Conservation (phyloP, 2,113 vertebrate species). For the Channa maculata region DNA sequence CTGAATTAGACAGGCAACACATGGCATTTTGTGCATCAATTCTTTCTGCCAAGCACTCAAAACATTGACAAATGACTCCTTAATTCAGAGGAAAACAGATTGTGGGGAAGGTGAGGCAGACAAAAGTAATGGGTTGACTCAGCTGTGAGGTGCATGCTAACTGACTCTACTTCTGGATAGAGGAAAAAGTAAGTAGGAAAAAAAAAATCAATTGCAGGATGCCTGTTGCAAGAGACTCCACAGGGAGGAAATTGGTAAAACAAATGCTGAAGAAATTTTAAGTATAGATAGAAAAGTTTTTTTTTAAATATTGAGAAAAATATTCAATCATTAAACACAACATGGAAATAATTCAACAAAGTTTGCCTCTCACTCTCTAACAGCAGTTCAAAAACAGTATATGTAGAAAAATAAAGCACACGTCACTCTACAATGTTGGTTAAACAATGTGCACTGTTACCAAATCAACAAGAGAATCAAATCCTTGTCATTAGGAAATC, state of each 20-base stretch:
- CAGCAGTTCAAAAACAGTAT: not conserved
- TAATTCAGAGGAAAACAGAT: constrained; percentile 68
- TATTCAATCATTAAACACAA: not conserved
- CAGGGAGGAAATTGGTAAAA: constrained; percentile 3
- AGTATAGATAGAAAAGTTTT: constrained; percentile 1
- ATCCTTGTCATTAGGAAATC: constrained; percentile 46
- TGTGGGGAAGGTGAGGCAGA: constrained; percentile 59
- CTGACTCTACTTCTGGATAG: constrained; percentile 49
- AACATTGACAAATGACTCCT: constrained; percentile 77
- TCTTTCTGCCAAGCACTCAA: constrained; percentile 62
- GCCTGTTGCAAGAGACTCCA: constrained; percentile 31
- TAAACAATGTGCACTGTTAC: not conserved
- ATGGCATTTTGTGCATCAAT: constrained; percentile 58
- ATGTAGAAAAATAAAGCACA: not conserved
- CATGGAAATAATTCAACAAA: not conserved
- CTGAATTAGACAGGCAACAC: constrained; percentile 60
- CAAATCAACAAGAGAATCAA: not conserved
- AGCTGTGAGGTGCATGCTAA: constrained; percentile 66
- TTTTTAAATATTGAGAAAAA: not conserved
- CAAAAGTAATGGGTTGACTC: constrained; percentile 67
- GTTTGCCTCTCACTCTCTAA: constrained; percentile 12
- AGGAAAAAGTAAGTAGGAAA: constrained; percentile 30
- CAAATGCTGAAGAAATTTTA: not conserved
- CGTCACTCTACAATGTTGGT: constrained; percentile 5
- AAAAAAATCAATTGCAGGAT: constrained; percentile 47